Conservation (phyloP, 2,797 vertebrate genomes). For the Vireo griseus region DNA sequence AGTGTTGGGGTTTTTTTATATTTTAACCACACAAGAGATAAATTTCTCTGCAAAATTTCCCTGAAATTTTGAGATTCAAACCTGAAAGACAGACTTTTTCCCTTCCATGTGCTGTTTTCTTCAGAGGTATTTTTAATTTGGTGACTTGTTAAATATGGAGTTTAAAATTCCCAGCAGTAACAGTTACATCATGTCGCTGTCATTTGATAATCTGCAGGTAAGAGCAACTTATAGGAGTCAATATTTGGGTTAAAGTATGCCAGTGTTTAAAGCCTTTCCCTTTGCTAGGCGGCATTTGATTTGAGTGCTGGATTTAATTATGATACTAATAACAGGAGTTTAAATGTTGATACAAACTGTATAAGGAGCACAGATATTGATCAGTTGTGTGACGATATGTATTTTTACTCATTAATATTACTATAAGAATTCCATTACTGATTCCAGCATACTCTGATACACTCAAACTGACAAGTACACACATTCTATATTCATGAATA, state of each 20-base stretch:
- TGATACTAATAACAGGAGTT: background rate
- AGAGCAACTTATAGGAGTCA: background rate
- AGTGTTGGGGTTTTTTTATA: background rate
- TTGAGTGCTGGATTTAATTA: background rate
- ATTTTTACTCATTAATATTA: background rate
- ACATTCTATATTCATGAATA: conserved; percentile 19
- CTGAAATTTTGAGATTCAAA: background rate
- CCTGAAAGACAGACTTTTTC: background rate
- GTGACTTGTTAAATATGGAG: background rate
- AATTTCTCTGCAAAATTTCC: background rate
- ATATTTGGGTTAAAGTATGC: background rate
- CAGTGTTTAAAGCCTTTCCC: background rate
- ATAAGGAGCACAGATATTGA: background rate
- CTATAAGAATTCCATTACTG: background rate
- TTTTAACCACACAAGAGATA: background rate
- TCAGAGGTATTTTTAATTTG: background rate
- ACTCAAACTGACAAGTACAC: conserved; percentile 20
- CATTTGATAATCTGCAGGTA: background rate
- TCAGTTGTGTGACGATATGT: background rate
- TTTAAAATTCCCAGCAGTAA: background rate
- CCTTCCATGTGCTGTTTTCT: background rate
- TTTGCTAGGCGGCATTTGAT: background rate
- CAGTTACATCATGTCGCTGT: accelerated
- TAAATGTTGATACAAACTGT: background rate
- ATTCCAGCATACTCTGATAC: background rate